These are phyloP conservation scores for Andrena fulva DNA, from an alignment of 2,888 invertebrate genomes.

Conservation along the genomic window DNA sequence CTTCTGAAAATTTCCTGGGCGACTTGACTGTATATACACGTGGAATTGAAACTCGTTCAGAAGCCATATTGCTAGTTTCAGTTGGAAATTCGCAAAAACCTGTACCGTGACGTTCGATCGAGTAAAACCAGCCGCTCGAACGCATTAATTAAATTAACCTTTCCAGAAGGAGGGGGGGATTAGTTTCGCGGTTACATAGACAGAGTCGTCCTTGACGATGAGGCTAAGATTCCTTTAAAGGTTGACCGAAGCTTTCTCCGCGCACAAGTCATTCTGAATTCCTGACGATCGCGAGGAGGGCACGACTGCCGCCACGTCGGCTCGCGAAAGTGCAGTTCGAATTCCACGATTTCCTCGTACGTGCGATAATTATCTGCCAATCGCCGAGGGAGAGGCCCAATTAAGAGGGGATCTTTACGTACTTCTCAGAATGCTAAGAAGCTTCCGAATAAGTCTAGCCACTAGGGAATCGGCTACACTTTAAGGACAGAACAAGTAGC, in stretches of 20 bases:
- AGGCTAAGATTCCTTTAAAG: conserved; percentile 67
- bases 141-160: conserved; percentile 63
- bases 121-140: background rate
- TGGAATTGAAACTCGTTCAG: no score
- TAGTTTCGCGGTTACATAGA: conserved; percentile 58
- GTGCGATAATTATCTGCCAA: conserved; percentile 39
- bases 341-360: conserved; percentile 42
- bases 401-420: background rate
- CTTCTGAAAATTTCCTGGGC: no score
- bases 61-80: no score
- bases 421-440: background rate
- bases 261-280: conserved; percentile 69
- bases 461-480: no score
- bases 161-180: conserved; percentile 40
- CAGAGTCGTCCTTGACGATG: conserved; percentile 68
- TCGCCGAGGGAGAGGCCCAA: background rate
- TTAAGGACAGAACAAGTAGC: no score
- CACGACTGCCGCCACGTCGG: conserved; percentile 17
- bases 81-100: background rate
- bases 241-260: conserved; percentile 69
- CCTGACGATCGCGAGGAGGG: conserved; percentile 42
- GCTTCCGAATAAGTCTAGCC: background rate
- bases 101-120: background rate
- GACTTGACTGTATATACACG: no score
- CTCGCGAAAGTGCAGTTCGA: conserved; percentile 47